Evolutionary conservation across 2,113 vertebrate species (phyloP), one percentile per base, ranked within the genome.

Genomic region (Paratilapia polleni): DNA sequence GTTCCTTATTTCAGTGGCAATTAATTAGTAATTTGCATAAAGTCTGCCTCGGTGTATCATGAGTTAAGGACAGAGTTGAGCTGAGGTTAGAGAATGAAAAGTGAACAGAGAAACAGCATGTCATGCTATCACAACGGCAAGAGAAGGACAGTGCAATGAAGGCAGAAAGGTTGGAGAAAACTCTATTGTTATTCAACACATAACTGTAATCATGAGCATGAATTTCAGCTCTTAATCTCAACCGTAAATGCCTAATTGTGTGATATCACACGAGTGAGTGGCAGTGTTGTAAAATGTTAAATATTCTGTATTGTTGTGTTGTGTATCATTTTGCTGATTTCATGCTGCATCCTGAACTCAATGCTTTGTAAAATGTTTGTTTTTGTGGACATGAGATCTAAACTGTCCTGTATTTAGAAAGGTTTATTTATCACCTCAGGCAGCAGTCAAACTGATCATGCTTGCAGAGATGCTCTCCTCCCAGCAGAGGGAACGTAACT

Each of bases 1-100:
- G 41, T 38, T 36, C 61, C 79, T 90, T 88, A 86, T 90, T 92
- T 89, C 87, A 90, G 88, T 47, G 11, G 61, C 43, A 41, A 56
- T 94, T 89, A 85, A 92, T 91, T 89, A 90, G 90, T 94, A 73
- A 94, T 89, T 88, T 80, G 80, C 64, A 88, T 86, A 77, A 83
- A 85, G 81, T 77, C 41, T 85, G 83, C 59, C 34, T 70, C 1
- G 3, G 28, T 70, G 64, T 19, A 58, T 57, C 19, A 78, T 57
- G 77, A 36, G 26, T 62, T 38, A 56, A 80, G 60, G 15, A 78
- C 56, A 15, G 68, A 82, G 70, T 36, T 82, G 66, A 88, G 19
- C 49, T 54, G 22, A 74, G 79, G 84, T 4, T 52, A 64, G 5
- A 59, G 43, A 76, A 15, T n/a, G 34, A 77, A 75, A 66, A 70